Evolutionary conservation across 2,797 vertebrate genomes (phyloP).

Genomic region (Masticophis lateralis): DNA sequence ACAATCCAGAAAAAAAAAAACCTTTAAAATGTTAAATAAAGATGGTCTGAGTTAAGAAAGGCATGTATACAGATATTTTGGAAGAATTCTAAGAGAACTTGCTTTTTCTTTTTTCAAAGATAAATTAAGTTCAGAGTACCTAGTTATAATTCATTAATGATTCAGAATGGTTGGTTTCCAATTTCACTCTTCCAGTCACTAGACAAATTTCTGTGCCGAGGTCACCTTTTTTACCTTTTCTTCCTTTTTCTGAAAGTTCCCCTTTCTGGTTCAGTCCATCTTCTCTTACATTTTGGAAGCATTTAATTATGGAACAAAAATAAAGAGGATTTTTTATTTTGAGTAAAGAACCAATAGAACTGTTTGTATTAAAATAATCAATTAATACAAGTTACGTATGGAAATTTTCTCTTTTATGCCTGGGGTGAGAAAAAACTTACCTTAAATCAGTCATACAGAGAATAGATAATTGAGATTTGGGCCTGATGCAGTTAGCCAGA

Average conservation of each 20-base stretch:
- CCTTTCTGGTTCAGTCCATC: not conserved
- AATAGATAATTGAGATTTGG: not conserved
- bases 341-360: not conserved
- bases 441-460: not conserved
- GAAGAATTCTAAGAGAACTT: slow-evolving; percentile 20
- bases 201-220: slow-evolving; percentile 81
- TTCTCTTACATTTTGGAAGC: slow-evolving; percentile 30
- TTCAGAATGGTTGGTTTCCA: slow-evolving; percentile 85
- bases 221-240: slow-evolving; percentile 73
- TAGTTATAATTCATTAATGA: slow-evolving; percentile 82
- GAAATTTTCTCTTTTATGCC: not conserved
- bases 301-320: slow-evolving; percentile 27
- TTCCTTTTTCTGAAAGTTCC: slow-evolving; percentile 5
- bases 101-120: not conserved
- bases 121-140: slow-evolving; percentile 41
- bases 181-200: slow-evolving; percentile 78
- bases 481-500: not conserved
- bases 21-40: not conserved
- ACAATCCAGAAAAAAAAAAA: not conserved
- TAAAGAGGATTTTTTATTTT: not conserved
- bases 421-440: too few species aligned
- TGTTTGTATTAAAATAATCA: not conserved
- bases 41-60: not conserved
- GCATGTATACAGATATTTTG: not conserved
- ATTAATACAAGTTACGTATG: not conserved